Base-by-base conservation (phyloP, 2,888 invertebrate genomes). In the Oscheius onirici region DNA sequence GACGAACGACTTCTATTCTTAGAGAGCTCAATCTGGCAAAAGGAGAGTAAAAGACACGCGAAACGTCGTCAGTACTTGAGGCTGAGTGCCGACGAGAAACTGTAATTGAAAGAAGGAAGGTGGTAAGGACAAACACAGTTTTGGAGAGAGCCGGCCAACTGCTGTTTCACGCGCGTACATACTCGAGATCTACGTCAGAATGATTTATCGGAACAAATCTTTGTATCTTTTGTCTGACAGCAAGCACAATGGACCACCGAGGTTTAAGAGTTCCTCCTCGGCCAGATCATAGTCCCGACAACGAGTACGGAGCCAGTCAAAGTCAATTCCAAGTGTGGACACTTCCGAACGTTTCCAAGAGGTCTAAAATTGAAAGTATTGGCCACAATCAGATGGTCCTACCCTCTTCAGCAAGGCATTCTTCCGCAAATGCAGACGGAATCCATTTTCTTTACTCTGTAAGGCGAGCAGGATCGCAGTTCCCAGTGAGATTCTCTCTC, bases 401-500 rank as follows among this genome's bases (percentile, higher is more conserved):
- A 87, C 87, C 74, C 87, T 84, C 73, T 87, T 92, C 90, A 94
- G 90, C 11, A 93, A 91, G 0, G 92, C 93, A 84, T 93, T 93
- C 60, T 91, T 90, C 52, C 94, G 89, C 0, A 94, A 91, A 61
- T 82, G 74, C 6, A 88, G 75, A 6, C 65, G 20, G 41, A 78
- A 78, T 11, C 70, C 67, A 20, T 57, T 28, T 22, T 73, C 52
- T 10, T 61, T 52, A 5, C 74, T 71, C 10, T 54, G 66, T 77
- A 91, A 90, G 0, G 92, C 93, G 52, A 93, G 89, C 15, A 93
- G 89, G 51, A 94, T 88, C 17, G 93, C 90, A 0, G 93, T 93
- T 0, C 92, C 90, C 1, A 93, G 93, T 3, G 93, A 93, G 71
- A 94, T 90, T 83, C 92, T 90, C 87, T 94, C 93, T 8, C 93